Evolutionary conservation across 2,797 vertebrate species (phyloP).

Genomic region (Enteromius treurensis): DNA sequence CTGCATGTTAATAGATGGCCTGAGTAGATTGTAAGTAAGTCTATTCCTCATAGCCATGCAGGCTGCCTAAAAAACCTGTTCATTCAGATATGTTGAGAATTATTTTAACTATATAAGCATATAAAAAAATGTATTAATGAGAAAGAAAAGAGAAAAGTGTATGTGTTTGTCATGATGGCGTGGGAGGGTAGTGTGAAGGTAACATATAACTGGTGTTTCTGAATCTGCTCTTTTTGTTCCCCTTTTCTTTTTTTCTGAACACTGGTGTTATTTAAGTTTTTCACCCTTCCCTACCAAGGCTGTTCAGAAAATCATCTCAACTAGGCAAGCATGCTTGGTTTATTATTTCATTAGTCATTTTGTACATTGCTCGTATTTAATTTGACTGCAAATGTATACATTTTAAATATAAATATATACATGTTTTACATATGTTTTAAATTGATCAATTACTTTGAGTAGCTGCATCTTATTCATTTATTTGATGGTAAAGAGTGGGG

Average conservation of each 20-base stretch:
- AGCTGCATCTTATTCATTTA: not conserved
- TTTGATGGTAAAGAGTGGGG: not conserved
- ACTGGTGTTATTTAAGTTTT: not conserved
- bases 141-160: not conserved
- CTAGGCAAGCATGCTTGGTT: not conserved
- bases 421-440: not conserved
- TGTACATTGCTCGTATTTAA: not conserved
- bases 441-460: not conserved
- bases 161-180: not conserved
- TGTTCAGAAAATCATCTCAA: not conserved
- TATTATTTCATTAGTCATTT: not conserved
- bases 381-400: no score
- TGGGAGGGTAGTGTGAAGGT: not conserved
- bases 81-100: not conserved
- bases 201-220: not conserved
- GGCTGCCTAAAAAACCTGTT: not conserved
- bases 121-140: not conserved
- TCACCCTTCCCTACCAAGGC: not conserved
- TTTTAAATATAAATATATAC: no score
- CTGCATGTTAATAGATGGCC: not conserved
- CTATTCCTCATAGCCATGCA: not conserved
- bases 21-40: no score
- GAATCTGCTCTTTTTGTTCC: constrained; percentile 18
- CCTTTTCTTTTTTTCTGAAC: not conserved
- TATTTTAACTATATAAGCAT: not conserved